Base-by-base conservation (phyloP, 1,140 invertebrate genomes). In the Cotesia typhae region DNA sequence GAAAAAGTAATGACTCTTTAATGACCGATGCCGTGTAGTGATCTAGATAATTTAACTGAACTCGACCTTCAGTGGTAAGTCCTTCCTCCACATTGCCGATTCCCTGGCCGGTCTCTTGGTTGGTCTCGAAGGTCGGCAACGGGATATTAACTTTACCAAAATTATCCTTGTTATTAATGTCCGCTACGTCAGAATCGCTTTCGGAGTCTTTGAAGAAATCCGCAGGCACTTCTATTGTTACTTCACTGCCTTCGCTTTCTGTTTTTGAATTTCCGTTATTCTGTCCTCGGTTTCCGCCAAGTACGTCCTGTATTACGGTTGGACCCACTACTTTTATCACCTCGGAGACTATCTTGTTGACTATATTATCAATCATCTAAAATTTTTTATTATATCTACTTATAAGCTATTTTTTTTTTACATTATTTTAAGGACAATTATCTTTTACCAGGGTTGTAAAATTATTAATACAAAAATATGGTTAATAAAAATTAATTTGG, bases 311-410 rank as follows among this genome's bases (percentile, higher is more conserved):
- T 64, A 93, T 87, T 35, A 93, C 80, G 51, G 90, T 85, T 14
- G 92, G 91, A 10, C 92, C 92, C 78, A 93, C 86, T 36, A 90
- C 85, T 76, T 90, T 89, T 81, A 94, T 88, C 77, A 93, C 80
- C 80, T 90, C 88, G 78, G 90, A 87, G 74, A 91, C 90, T 81
- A 94, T 89, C 83, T 89, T 85, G 87, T 93, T 92, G 83, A 93
- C 91, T 87, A 92, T 92, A 83, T 91, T 87, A 89, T 93, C 92
- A 87, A 94, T 89, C 88, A 92, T 91, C 92, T 93, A 92, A 91
- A 86, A 75, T 83, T 85, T n/a, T 74, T 75, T 77, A 70, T 77
- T 79, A 81, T 78, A 74, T 14, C 35, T 67, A 35, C 35, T 6
- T 47, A 47, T 7, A 47, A 6, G 5, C 5, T 10, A 52, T 9